Percentiles rank a stretch among this genome's conserved stretches.
These are phyloP conservation scores for Conops quadrifasciatus DNA, from an alignment of 2,888 invertebrate species.

Conservation along the genomic window DNA sequence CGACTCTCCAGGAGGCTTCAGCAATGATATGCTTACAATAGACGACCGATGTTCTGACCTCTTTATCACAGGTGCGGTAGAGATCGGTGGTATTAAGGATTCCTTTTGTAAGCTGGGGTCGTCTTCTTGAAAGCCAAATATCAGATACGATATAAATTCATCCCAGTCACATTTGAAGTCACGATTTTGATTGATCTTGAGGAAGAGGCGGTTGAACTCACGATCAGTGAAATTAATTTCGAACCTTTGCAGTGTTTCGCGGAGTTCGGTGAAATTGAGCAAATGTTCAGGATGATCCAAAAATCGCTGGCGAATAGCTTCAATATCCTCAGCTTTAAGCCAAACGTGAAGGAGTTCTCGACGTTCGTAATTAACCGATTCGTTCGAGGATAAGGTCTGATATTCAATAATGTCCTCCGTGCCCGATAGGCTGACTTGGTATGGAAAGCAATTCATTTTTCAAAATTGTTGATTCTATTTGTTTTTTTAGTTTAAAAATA, in stretches of 20 bases:
- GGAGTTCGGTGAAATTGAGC: constrained; percentile 53
- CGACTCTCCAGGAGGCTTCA: constrained; percentile 45
- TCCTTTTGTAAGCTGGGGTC: constrained; percentile 72
- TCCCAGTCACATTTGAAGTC: constrained; percentile 74
- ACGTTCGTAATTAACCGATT: constrained; percentile 46
- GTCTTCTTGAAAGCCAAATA: constrained; percentile 76
- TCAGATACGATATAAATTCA: constrained; percentile 79
- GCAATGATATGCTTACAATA: constrained; percentile 69
- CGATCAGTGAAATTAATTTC: constrained; percentile 64
- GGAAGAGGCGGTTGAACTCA: constrained; percentile 71
- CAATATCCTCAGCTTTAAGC: constrained; percentile 55
- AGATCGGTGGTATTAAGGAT: constrained; percentile 72
- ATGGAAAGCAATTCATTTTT: constrained; percentile 19
- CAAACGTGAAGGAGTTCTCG: constrained; percentile 58
- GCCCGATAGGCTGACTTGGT: constrained; percentile 31
- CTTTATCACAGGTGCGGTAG: constrained; percentile 69
- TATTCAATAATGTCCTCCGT: constrained; percentile 48
- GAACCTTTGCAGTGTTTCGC: constrained; percentile 48
- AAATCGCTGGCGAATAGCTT: constrained; percentile 51
- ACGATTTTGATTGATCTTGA: constrained; percentile 71
- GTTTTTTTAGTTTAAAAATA: neutral
- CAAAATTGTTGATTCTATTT: neutral
- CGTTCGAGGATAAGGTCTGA: constrained; percentile 53
- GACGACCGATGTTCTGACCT: constrained; percentile 76
- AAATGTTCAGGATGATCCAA: constrained; percentile 44